phyloP scores from a whole-genome alignment of 2,113 vertebrate genomes.

The Taurulus bubalis region DNA sequence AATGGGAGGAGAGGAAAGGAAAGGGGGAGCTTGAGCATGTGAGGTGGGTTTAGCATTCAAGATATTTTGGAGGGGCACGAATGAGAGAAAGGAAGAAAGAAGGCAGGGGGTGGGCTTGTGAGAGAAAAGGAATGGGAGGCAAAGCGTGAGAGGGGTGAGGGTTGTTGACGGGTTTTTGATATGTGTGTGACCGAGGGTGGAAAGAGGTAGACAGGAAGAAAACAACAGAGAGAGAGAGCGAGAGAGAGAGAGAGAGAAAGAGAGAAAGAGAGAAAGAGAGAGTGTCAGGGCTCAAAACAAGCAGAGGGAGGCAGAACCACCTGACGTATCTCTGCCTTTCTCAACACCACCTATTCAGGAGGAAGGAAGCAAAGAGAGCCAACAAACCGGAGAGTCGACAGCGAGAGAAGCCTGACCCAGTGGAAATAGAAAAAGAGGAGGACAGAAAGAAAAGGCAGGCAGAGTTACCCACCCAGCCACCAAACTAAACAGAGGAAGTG shows the following conservation, averaged over 20 bases:
- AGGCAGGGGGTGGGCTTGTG: slow-evolving; percentile 26
- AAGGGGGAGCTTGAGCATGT: slow-evolving; percentile 52
- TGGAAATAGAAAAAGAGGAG: slow-evolving; percentile 45
- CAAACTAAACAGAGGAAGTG: slow-evolving; percentile 54
- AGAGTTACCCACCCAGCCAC: slow-evolving; percentile 36
- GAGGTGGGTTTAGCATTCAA: slow-evolving; percentile 76
- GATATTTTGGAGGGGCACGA: slow-evolving; percentile 68
- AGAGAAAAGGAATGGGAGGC: slow-evolving; percentile 59
- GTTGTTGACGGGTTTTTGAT: slow-evolving; percentile 72
- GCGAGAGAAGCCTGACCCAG: slow-evolving; percentile 38
- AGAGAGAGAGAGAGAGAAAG: neutral
- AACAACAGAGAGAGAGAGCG: slow-evolving; percentile 37
- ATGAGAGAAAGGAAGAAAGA: slow-evolving; percentile 59
- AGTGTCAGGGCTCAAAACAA: neutral
- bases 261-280: no score
- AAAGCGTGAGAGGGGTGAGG: slow-evolving; percentile 50
- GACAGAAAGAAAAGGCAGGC: slow-evolving; percentile 18
- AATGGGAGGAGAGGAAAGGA: slow-evolving; percentile 52
- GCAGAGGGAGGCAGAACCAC: slow-evolving; percentile 38
- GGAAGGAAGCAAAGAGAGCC: slow-evolving; percentile 62
- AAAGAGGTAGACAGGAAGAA: slow-evolving; percentile 63
- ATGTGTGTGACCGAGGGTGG: slow-evolving; percentile 74
- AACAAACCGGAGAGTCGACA: slow-evolving; percentile 14
- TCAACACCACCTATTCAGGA: slow-evolving; percentile 56
- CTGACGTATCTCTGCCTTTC: slow-evolving; percentile 56